Percentiles rank a stretch among this genome's conserved stretches.
Conservation (phyloP, 2,888 invertebrate genomes). For the Lamellibrachia columna region DNA sequence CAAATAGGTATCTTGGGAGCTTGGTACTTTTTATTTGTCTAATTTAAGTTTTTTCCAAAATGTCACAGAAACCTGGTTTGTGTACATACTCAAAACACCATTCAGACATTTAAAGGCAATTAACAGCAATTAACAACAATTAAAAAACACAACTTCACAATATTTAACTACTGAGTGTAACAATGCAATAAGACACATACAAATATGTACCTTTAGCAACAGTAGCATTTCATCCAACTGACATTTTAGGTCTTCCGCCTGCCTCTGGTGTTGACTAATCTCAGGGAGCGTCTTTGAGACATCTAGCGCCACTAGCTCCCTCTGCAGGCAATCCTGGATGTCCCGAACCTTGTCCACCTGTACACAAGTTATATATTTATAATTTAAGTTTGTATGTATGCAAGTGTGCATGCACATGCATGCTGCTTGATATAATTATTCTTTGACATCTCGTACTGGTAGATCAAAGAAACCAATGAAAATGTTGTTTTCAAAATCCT, state of each 20-base stretch:
- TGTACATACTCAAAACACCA: no score
- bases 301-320: conserved; percentile 50
- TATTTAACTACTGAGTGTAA: background rate
- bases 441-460: background rate
- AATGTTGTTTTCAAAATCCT: no score
- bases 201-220: conserved; percentile 50
- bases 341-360: conserved; percentile 53
- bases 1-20: no score
- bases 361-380: background rate
- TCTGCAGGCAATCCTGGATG: conserved; percentile 50
- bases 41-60: no score
- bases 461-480: no score
- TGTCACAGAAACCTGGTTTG: no score
- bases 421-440: background rate
- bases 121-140: background rate
- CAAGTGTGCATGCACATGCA: background rate
- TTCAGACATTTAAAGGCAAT: no score
- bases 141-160: background rate
- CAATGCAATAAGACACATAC: background rate
- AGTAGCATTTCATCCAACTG: conserved; percentile 51
- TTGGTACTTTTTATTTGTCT: no score
- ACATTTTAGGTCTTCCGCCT: conserved; percentile 48
- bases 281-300: conserved; percentile 46
- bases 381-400: background rate
- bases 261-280: conserved; percentile 42